These are phyloP conservation scores for Aphaenogaster floridana DNA, from an alignment of 1,140 invertebrate species.

Conservation along the genomic window DNA sequence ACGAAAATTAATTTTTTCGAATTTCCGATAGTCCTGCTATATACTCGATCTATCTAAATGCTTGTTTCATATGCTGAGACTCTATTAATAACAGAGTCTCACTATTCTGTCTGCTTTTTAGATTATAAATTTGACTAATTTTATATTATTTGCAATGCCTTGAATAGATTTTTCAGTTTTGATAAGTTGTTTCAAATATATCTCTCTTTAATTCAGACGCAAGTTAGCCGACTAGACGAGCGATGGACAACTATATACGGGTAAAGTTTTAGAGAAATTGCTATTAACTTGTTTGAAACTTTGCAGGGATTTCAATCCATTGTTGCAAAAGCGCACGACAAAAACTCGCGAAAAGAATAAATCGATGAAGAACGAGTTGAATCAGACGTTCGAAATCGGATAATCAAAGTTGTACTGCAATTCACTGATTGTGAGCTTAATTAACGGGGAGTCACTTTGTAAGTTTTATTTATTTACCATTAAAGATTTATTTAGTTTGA, in stretches of 20 bases:
- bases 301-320: background rate
- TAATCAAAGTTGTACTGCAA: constrained; percentile 38
- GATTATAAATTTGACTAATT: constrained; percentile 13
- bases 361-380: constrained; percentile 8
- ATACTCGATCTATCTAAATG: background rate
- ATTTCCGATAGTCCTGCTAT: background rate
- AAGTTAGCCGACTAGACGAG: background rate
- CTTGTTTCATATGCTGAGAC: background rate
- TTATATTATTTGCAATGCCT: background rate
- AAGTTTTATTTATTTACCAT: background rate
- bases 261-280: constrained; percentile 23
- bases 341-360: background rate
- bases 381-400: constrained; percentile 36
- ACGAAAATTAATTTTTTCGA: constrained; percentile 34
- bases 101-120: background rate
- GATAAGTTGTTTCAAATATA: background rate
- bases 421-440: constrained; percentile 1
- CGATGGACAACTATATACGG: background rate
- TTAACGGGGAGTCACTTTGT: constrained; percentile 3
- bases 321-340: background rate
- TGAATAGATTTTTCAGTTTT: background rate
- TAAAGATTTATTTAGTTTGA: constrained; percentile 10
- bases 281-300: constrained; percentile 29
- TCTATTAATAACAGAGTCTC: background rate
- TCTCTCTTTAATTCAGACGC: background rate